Conservation (phyloP, 1,140 invertebrate species). For the Leptopilina boulardi region DNA sequence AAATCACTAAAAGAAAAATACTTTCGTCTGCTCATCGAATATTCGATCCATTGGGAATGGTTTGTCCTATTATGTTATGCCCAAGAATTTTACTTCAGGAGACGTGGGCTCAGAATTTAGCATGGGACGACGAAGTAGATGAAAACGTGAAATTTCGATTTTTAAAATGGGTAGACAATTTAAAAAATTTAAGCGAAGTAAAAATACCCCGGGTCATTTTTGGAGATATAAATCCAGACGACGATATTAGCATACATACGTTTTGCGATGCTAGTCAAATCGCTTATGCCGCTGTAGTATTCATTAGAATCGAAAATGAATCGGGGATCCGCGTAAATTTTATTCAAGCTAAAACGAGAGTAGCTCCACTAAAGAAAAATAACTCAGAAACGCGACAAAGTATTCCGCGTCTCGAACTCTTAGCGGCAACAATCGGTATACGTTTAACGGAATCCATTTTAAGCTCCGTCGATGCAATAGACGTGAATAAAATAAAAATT, state of each 20-base stretch:
- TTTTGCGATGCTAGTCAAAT: constrained; percentile 37
- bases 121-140: constrained; percentile 57
- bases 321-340: background rate
- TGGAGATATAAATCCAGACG: background rate
- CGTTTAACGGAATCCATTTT: constrained; percentile 10
- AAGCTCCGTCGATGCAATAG: background rate
- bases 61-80: constrained; percentile 53
- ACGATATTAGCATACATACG: constrained; percentile 32
- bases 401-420: constrained; percentile 47
- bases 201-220: constrained; percentile 13
- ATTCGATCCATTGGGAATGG: constrained; percentile 64
- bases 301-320: background rate
- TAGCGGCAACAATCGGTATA: constrained; percentile 45
- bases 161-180: constrained; percentile 48
- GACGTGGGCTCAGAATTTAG: constrained; percentile 50
- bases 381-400: background rate
- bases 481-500: constrained; percentile 34
- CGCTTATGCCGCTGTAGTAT: constrained; percentile 11
- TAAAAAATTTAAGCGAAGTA: constrained; percentile 23
- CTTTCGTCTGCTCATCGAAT: constrained; percentile 32
- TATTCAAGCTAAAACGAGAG: background rate
- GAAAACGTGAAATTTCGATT: constrained; percentile 10
- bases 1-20: constrained; percentile 15
- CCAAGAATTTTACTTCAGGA: constrained; percentile 48
- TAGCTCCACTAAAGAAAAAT: background rate